Percentiles rank a stretch among this genome's conserved stretches.
Evolutionary conservation across 1,140 invertebrate genomes (phyloP).

Genomic region (Atta texana): DNA sequence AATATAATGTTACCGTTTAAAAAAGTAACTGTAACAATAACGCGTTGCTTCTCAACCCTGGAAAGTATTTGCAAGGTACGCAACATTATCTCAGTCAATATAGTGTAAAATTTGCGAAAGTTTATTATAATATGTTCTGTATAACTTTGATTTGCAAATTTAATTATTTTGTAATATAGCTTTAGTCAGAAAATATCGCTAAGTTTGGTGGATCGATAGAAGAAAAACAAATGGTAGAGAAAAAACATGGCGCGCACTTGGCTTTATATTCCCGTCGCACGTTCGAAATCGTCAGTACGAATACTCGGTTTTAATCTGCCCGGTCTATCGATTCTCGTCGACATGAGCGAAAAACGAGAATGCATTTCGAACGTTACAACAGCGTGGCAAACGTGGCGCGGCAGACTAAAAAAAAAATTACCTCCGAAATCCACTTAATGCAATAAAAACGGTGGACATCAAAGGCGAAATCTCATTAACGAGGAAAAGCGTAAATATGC

Average conservation of each 20-base stretch:
- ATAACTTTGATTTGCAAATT: conserved; percentile 2
- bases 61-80: neutral
- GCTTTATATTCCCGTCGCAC: conserved; percentile 20
- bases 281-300: conserved; percentile 30
- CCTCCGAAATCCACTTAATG: conserved; percentile 47
- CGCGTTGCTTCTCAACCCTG: too few relatives aligned
- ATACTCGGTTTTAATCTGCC: conserved; percentile 33
- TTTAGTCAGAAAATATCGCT: neutral
- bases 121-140: neutral
- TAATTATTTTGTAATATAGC: neutral
- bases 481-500: conserved; percentile 38
- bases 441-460: conserved; percentile 57
- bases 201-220: neutral
- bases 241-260: conserved; percentile 3
- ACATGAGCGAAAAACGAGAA: conserved; percentile 46
- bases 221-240: neutral
- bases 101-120: neutral
- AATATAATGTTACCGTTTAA: too few relatives aligned
- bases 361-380: conserved; percentile 37
- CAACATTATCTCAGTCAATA: neutral
- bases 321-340: conserved; percentile 38
- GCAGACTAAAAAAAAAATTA: conserved; percentile 46
- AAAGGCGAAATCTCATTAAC: conserved; percentile 58
- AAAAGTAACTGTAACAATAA: too few relatives aligned
- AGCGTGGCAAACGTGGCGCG: conserved; percentile 30